Percentiles rank a stretch among this genome's conserved stretches.
phyloP scores from a whole-genome alignment of 2,888 invertebrate species.

The Aphodius sticticus region DNA sequence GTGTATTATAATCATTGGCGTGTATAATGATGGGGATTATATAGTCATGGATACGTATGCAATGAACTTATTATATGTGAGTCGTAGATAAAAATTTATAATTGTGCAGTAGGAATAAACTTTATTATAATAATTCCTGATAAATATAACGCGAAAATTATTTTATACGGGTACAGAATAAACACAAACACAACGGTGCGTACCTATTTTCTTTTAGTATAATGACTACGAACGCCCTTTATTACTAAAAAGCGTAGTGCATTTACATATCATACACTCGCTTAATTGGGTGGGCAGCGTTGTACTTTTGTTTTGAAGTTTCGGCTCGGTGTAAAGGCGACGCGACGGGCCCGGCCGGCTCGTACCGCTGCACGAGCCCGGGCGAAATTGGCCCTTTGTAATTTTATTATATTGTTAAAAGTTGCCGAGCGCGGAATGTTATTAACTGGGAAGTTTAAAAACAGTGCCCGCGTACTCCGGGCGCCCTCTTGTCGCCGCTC shows the following conservation, averaged over 20 bases:
- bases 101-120: background rate
- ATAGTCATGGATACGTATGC: too few species aligned
- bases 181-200: background rate
- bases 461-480: background rate
- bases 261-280: background rate
- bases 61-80: too few species aligned
- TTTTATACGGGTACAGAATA: too few species aligned
- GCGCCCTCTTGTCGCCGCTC: background rate
- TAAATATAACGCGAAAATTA: too few species aligned
- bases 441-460: slow-evolving; percentile 18
- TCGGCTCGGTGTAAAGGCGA: background rate
- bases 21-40: too few species aligned
- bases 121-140: background rate
- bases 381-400: slow-evolving; percentile 25
- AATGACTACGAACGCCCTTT: background rate
- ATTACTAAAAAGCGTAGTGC: background rate
- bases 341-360: background rate
- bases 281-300: background rate
- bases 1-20: too few species aligned
- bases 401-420: slow-evolving; percentile 25
- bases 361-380: background rate
- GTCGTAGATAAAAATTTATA: too few species aligned
- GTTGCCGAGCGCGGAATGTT: slow-evolving; percentile 17
- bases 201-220: background rate
- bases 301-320: slow-evolving; percentile 4